Percentiles rank a stretch among this genome's conserved stretches.
Evolutionary conservation across 2,888 invertebrate species (phyloP).

Genomic region (Hipparchia semele): DNA sequence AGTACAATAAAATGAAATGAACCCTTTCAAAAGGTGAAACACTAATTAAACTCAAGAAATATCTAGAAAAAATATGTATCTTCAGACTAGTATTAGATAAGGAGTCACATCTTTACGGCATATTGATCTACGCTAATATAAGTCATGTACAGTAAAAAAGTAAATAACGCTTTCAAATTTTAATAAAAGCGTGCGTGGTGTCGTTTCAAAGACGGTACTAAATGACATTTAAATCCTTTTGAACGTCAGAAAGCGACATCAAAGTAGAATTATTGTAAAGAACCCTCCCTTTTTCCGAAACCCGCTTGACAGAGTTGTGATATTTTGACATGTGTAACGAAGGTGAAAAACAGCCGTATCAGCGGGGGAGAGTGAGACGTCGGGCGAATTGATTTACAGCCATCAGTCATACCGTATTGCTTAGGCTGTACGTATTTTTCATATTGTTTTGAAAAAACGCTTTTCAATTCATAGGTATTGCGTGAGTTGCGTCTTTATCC

Average conservation of each 20-base stretch:
- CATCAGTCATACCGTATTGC: constrained; percentile 66
- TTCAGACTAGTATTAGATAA: too few relatives aligned
- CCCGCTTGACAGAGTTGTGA: constrained; percentile 48
- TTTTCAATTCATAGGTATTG: background rate
- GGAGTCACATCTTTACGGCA: too few relatives aligned
- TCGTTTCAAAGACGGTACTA: constrained; percentile 11
- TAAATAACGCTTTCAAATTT: constrained; percentile 12
- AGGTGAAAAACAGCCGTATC: constrained; percentile 77
- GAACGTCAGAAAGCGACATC: constrained; percentile 28
- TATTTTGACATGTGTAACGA: constrained; percentile 81
- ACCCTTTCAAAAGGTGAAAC: too few relatives aligned
- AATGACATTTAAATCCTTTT: constrained; percentile 38
- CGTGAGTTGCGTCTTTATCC: background rate
- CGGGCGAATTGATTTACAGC: constrained; percentile 78
- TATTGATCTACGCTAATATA: background rate
- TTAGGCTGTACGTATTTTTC: constrained; percentile 25
- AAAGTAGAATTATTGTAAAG: constrained; percentile 35
- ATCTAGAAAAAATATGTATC: too few relatives aligned
- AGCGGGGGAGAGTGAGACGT: constrained; percentile 70
- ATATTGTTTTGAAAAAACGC: constrained; percentile 21
- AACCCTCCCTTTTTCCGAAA: constrained; percentile 37
- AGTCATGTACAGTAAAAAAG: background rate
- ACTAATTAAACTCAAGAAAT: too few relatives aligned
- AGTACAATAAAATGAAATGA: too few relatives aligned
- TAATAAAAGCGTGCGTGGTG: constrained; percentile 4